Base-by-base conservation (phyloP, 2,797 vertebrate genomes). In the Pseudomugil gertrudae region DNA sequence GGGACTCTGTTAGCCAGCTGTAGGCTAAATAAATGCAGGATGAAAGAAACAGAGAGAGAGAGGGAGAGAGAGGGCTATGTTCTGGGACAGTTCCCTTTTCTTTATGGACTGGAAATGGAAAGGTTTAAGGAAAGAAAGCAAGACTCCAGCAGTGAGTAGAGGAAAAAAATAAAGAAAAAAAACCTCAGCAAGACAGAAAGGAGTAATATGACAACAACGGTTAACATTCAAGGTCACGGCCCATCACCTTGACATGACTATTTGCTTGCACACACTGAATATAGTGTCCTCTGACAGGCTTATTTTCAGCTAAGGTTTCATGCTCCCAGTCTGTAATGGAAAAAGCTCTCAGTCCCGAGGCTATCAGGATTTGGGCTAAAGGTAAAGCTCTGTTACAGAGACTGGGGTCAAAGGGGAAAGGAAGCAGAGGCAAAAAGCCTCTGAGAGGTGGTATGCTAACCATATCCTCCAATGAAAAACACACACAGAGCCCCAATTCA, bases 1-100 rank as follows among this genome's bases (percentile, higher is more conserved):
- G 72, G 51, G n/a, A 57, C 48, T 65, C 77, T 79, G 85, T 57
- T 64, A 53, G 80, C 81, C 89, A 92, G 89, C 88, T 91, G 86
- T 84, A 86, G 82, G 79, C 73, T 85, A 78, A 88, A 80, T 75
- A 73, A 79, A 64, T 0, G 19, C 69, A 72, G 70, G 72, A 57
- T 76, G 78, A 81, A 78, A 69, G 71, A 67, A 50, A 71, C 63
- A 59, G 57, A 79, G 56, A 75, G 60, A 43, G 65, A 36, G 57
- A 72, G 72, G 69, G 57, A 71, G 66, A 57, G 33, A 43, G 63
- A 36, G 57, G 70, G 63, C 50, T 65, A 74, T 72, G 74, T 76
- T 81, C 81, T 74, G 58, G 38, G 54, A 80, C 83, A 79, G 73
- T 72, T 67, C 65, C 62, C 65, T 75, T 80, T 81, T 85, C 80